These are phyloP conservation scores for Eulacestoma nigropectus DNA, from an alignment of 2,113 vertebrate genomes.

Conservation along the genomic window DNA sequence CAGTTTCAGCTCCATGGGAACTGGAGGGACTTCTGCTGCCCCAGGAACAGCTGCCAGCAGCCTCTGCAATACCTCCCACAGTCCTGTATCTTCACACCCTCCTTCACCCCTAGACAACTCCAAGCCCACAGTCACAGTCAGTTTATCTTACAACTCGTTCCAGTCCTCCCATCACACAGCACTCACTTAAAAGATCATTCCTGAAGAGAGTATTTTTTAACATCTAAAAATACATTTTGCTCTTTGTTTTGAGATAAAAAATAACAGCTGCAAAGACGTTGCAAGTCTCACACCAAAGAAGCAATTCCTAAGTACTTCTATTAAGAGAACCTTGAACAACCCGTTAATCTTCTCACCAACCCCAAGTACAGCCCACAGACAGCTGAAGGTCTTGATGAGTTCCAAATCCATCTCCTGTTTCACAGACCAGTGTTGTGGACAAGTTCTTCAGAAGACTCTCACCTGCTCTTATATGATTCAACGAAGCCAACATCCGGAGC, in stretches of 20 bases:
- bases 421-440: neutral
- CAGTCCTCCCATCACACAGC: neutral
- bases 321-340: neutral
- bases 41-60: neutral
- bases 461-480: conserved; percentile 98
- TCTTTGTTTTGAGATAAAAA: neutral
- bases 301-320: neutral
- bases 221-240: neutral
- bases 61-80: neutral
- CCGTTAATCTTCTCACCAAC: neutral
- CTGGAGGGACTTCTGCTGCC: neutral
- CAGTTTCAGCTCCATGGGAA: neutral
- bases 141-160: neutral
- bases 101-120: neutral
- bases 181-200: neutral
- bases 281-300: neutral
- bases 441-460: conserved; percentile 2
- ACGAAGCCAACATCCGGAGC: conserved; percentile 93
- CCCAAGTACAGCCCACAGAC: neutral
- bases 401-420: neutral
- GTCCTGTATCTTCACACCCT: neutral
- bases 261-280: neutral
- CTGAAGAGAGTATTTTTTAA: neutral
- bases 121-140: neutral
- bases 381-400: neutral